Evolutionary conservation across 1,140 invertebrate species (phyloP).

Genomic region (Drosophila subobscura): DNA sequence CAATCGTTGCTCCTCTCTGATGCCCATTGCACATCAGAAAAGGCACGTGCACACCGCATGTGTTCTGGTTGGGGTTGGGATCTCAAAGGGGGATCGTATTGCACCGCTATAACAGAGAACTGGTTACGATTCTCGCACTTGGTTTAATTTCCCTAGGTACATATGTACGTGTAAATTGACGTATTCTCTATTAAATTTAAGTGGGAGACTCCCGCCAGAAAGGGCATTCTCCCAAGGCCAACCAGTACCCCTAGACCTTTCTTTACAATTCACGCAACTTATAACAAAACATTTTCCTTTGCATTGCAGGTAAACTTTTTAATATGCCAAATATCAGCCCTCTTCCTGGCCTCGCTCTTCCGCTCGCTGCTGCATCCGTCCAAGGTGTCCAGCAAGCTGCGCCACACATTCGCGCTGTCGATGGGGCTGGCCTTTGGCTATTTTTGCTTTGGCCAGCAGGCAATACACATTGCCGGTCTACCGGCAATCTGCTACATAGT

Average conservation of each 20-base stretch:
- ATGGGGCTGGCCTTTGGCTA: conserved; percentile 91
- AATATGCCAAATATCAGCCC: conserved; percentile 90
- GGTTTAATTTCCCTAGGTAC: no score
- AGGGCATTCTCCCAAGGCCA: no score
- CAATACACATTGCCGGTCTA: conserved; percentile 90
- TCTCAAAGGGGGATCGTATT: not conserved
- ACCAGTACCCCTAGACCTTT: no score
- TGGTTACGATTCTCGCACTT: no score
- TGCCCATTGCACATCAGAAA: conserved; percentile 14
- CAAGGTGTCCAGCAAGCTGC: conserved; percentile 86
- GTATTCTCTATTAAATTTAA: not conserved
- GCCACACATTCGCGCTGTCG: conserved; percentile 90
- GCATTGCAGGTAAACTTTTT: conserved; percentile 91
- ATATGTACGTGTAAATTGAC: no score
- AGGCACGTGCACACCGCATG: conserved; percentile 33
- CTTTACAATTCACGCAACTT: no score
- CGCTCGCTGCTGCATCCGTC: conserved; percentile 88
- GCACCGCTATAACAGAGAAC: no score
- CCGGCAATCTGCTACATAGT: conserved; percentile 90
- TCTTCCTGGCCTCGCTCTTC: conserved; percentile 90
- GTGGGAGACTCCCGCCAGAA: no score
- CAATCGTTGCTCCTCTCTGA: conserved; percentile 6
- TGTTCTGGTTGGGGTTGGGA: conserved; percentile 3
- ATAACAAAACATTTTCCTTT: not conserved
- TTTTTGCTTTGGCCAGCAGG: conserved; percentile 95